Conservation (phyloP, 2,888 invertebrate genomes). For the Drosophila yooni region DNA sequence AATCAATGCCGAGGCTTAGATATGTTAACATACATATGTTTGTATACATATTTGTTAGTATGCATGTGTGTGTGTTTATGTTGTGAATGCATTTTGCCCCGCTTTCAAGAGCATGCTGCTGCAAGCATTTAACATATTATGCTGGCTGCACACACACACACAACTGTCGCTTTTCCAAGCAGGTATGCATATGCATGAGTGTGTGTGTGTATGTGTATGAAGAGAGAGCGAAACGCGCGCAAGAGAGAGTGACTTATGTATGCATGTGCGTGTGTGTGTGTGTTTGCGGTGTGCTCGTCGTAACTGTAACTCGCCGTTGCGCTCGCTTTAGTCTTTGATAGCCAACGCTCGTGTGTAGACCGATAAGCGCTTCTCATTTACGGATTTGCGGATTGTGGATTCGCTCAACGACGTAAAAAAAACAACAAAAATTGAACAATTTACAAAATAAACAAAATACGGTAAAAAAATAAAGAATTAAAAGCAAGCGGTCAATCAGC, state of each 20-base stretch:
- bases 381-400: constrained; percentile 42
- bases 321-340: constrained; percentile 83
- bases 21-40: not conserved
- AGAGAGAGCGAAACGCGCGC: constrained; percentile 7
- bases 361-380: constrained; percentile 74
- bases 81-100: constrained; percentile 60
- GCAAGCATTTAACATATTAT: constrained; percentile 52
- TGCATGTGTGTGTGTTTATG: constrained; percentile 11
- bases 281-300: constrained; percentile 63
- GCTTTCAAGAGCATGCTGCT: constrained; percentile 59
- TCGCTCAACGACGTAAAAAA: constrained; percentile 18
- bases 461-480: constrained; percentile 7
- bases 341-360: constrained; percentile 84
- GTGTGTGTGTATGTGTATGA: not conserved
- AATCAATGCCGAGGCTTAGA: constrained; percentile 27
- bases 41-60: not conserved
- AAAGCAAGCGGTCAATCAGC: constrained; percentile 33
- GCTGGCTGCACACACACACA: constrained; percentile 27
- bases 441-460: constrained; percentile 35
- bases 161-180: constrained; percentile 66
- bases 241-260: constrained; percentile 8
- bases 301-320: constrained; percentile 70
- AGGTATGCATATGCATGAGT: constrained; percentile 46
- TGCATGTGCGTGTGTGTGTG: constrained; percentile 29
- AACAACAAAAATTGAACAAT: constrained; percentile 42